These are phyloP conservation scores for Agelaius phoeniceus DNA, from an alignment of 2,113 vertebrate genomes.

Conservation along the genomic window DNA sequence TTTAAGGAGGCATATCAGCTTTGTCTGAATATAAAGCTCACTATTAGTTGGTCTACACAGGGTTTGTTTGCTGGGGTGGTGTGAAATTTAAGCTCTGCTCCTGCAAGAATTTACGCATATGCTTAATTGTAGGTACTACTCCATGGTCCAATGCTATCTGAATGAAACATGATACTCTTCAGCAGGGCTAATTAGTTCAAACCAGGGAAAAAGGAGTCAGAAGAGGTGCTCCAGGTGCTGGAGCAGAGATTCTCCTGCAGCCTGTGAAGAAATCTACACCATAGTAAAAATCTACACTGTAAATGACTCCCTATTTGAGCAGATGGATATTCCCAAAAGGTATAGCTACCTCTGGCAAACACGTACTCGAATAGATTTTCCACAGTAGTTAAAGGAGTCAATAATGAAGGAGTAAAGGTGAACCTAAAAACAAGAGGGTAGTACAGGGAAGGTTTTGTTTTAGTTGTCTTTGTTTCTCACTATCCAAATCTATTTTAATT, in stretches of 20 bases:
- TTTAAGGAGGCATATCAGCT: neutral
- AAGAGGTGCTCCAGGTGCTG: neutral
- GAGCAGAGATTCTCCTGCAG: neutral
- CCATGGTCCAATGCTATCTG: neutral
- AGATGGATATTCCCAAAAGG: neutral
- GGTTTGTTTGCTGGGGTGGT: neutral
- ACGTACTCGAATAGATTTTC: fast-evolving
- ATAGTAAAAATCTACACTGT: neutral
- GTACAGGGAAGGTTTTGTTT: neutral
- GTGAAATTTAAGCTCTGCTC: neutral
- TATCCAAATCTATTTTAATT: neutral
- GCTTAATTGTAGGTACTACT: neutral
- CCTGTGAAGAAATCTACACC: neutral
- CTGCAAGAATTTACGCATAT: neutral
- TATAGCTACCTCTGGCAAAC: too few relatives aligned
- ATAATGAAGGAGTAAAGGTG: neutral
- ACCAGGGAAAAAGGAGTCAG: neutral
- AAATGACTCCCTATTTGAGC: neutral
- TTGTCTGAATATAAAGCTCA: neutral
- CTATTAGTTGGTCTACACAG: neutral
- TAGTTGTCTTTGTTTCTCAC: neutral
- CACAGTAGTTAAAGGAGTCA: neutral
- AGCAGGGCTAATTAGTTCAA: neutral
- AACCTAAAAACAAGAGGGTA: neutral
- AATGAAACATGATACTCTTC: neutral